Evolutionary conservation across 92 coral and sea anemone genomes (phyloP).

Genomic region (Porites lobata): DNA sequence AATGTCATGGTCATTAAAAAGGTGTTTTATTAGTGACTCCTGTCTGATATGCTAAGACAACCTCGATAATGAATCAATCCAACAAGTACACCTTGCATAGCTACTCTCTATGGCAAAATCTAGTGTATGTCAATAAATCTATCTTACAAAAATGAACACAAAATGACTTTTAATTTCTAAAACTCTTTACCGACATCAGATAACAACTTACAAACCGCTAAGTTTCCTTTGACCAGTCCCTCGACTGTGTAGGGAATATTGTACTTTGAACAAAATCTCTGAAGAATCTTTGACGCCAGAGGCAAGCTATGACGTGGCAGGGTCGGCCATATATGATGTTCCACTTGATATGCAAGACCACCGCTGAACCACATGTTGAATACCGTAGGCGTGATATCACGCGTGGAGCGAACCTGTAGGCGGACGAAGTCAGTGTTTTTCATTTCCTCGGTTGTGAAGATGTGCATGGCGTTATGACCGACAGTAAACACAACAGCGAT

Average conservation of each 20-base stretch:
- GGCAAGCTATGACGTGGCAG: constrained; percentile 34
- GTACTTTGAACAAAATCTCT: constrained; percentile 33
- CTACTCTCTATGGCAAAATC: background rate
- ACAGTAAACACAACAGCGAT: constrained; percentile 8
- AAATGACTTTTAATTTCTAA: background rate
- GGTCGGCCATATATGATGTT: constrained; percentile 33
- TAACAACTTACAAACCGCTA: constrained; percentile 12
- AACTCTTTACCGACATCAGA: constrained; percentile 17
- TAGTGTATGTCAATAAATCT: no score
- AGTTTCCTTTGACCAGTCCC: constrained; percentile 30
- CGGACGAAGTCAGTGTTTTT: constrained; percentile 8
- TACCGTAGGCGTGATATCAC: constrained; percentile 21
- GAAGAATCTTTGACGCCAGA: constrained; percentile 38
- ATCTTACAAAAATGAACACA: no score
- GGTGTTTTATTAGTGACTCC: no score
- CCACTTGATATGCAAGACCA: constrained; percentile 42
- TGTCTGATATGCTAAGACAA: no score
- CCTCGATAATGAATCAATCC: background rate
- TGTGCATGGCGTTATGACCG: constrained; percentile 27
- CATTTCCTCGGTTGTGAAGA: constrained; percentile 28
- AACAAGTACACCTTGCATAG: background rate
- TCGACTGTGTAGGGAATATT: constrained; percentile 27
- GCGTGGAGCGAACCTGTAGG: constrained; percentile 31
- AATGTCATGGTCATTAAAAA: no score
- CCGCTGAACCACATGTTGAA: constrained; percentile 45